phyloP scores from a whole-genome alignment of 2,888 invertebrate species.

The Cerceris ruficornis region DNA sequence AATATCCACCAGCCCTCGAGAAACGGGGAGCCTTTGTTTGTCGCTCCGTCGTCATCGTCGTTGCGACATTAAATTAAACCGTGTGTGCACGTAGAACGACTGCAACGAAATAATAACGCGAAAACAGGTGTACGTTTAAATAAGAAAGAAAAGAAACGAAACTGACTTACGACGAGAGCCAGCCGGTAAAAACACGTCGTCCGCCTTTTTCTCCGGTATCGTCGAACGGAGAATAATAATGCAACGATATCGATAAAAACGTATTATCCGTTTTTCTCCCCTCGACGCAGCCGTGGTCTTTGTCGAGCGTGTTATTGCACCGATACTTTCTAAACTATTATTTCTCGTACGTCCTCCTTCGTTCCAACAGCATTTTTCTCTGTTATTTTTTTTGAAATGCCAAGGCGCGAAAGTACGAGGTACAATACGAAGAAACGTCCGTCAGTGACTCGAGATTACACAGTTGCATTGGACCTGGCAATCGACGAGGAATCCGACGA shows the following conservation, averaged over 20 bases:
- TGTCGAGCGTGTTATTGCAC: too few relatives aligned
- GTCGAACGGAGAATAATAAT: conserved; percentile 30
- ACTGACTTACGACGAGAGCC: conserved; percentile 20
- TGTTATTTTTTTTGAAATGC: too few relatives aligned
- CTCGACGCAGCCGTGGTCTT: background rate
- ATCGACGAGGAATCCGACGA: background rate
- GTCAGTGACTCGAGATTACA: too few relatives aligned
- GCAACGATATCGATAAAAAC: background rate
- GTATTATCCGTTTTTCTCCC: background rate
- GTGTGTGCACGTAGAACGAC: conserved; percentile 19
- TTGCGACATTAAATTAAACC: conserved; percentile 46
- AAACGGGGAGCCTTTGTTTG: conserved; percentile 43
- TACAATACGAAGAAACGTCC: too few relatives aligned
- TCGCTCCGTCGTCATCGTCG: conserved; percentile 26
- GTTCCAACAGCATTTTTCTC: too few relatives aligned
- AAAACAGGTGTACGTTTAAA: conserved; percentile 15
- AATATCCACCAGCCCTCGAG: conserved; percentile 55
- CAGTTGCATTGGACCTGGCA: too few relatives aligned
- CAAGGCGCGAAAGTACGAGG: too few relatives aligned
- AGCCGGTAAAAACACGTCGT: background rate
- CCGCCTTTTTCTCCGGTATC: background rate
- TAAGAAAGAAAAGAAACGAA: background rate
- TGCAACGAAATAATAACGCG: conserved; percentile 22
- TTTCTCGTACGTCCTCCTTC: too few relatives aligned
- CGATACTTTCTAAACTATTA: too few relatives aligned